Evolutionary conservation across 1,140 invertebrate species (phyloP), one percentile per base, ranked within the genome.

Genomic region (Papilio xuthus): DNA sequence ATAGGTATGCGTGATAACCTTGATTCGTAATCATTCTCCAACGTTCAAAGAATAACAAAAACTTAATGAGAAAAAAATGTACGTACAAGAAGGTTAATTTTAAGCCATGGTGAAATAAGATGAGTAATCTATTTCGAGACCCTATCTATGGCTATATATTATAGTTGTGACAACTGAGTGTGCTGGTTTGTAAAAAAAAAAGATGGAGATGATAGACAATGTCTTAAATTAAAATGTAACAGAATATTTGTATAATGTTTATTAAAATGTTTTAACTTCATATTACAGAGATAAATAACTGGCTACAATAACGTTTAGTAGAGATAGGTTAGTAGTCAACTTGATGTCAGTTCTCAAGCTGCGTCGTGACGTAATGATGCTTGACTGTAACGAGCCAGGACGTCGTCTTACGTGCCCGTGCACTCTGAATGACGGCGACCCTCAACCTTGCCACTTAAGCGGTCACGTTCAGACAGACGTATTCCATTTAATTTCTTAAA

Each of bases 21-120:
- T 73, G 71, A 42, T 73, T 73, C 20, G 42, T 47, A 73, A 73
- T 73, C 20, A 73, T 73, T 26, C n/a, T 23, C 0, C 9, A 8
- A 73, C 71, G 71, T 26, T 73, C 71, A 23, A n/a, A 73, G 71
- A 73, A 73, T 26, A 73, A 47, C 71, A 73, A 73, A 72, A 72
- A 72, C 70, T 20, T 47, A 44, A 42, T 20, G 37, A 44, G 32
- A 44, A 72, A 72, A 72, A 72, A 72, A 63, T 26, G 15, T 23
- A 13, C n/a, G 37, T 20, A 42, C n/a, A n/a, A 20, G 9, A 28
- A 67, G 23, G 26, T 15, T 28, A 26, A 60, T 67, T 15, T 56
- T 67, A 67, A 67, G 23, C 18, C 32, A 67, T 67, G 26, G 4
- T 4, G 13, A 67, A 67, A 60, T 60, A 10, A 47, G 15, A 47